These are phyloP conservation scores for Diabrotica undecimpunctata DNA, from an alignment of 1,140 invertebrate species.

Conservation along the genomic window DNA sequence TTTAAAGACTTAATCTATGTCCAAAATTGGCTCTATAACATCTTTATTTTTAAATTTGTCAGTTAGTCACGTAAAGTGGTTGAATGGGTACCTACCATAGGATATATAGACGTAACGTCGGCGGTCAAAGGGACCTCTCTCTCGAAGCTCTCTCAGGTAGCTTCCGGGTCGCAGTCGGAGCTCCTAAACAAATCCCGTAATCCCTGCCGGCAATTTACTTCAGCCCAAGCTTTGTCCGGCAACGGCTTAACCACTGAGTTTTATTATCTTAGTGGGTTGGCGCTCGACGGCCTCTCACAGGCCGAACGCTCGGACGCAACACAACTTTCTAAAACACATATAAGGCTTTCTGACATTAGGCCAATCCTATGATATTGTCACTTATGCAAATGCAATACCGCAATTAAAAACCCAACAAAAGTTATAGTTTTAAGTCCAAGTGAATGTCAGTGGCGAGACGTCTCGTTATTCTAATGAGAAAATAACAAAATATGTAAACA, in stretches of 20 bases:
- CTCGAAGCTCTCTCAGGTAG: constrained; percentile 40
- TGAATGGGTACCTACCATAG: too few species aligned
- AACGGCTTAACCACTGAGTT: constrained; percentile 49
- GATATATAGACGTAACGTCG: neutral
- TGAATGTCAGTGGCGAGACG: too few species aligned
- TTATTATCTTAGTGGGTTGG: constrained; percentile 48
- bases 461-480: too few species aligned
- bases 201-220: constrained; percentile 52
- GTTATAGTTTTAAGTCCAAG: too few species aligned
- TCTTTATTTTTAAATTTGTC: too few species aligned
- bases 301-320: constrained; percentile 11
- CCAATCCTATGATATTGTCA: too few species aligned
- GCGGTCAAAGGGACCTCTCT: constrained; percentile 23
- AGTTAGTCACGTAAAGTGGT: too few species aligned
- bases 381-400: too few species aligned
- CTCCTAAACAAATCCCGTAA: constrained; percentile 51
- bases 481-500: too few species aligned
- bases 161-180: constrained; percentile 31
- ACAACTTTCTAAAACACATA: constrained; percentile 10
- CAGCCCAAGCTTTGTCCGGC: constrained; percentile 47
- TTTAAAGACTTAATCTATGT: too few species aligned
- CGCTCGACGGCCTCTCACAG: constrained; percentile 14
- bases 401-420: too few species aligned
- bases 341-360: neutral
- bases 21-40: too few species aligned